These are phyloP conservation scores for Schizotus pectinicornis DNA, from an alignment of 2,888 invertebrate genomes.

Conservation along the genomic window DNA sequence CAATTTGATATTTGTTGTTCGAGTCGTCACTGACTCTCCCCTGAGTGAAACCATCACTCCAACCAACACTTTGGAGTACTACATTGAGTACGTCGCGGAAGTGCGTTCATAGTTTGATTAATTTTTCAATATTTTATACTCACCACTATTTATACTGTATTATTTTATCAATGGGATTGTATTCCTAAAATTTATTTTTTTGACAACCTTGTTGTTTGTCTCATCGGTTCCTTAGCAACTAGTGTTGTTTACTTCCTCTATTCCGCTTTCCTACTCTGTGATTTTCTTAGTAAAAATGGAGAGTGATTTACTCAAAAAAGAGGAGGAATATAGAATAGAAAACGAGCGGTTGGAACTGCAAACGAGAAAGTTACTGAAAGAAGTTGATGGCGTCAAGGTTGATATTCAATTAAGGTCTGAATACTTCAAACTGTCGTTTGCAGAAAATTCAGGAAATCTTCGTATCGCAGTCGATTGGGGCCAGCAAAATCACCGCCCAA, in stretches of 20 bases:
- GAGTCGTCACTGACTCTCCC: slow-evolving; percentile 33
- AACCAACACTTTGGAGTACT: slow-evolving; percentile 37
- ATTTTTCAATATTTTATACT: background rate
- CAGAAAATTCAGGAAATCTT: slow-evolving; percentile 49
- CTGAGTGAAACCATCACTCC: slow-evolving; percentile 21
- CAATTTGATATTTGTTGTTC: slow-evolving; percentile 35
- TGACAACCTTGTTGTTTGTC: too few relatives aligned
- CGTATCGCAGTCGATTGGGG: background rate
- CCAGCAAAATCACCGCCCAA: slow-evolving; percentile 26
- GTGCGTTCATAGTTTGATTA: slow-evolving; percentile 1
- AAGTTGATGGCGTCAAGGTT: slow-evolving; percentile 56
- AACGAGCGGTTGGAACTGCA: slow-evolving; percentile 54
- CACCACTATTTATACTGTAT: background rate
- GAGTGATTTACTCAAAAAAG: slow-evolving; percentile 51
- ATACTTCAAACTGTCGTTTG: slow-evolving; percentile 15
- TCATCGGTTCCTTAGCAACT: slow-evolving; percentile 1
- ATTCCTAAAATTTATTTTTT: too few relatives aligned
- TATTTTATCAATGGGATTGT: too few relatives aligned
- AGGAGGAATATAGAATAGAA: slow-evolving; percentile 55
- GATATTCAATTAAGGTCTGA: slow-evolving; percentile 14
- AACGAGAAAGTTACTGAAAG: slow-evolving; percentile 53
- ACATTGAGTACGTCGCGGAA: slow-evolving; percentile 39
- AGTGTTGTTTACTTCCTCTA: background rate
- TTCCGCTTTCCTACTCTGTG: too few relatives aligned
- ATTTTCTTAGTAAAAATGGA: slow-evolving; percentile 44